A percentile compares a stretch with the other conserved stretches of the same genome.
Conservation (phyloP, 2,113 vertebrate species). For the Elaphurus davidianus region DNA sequence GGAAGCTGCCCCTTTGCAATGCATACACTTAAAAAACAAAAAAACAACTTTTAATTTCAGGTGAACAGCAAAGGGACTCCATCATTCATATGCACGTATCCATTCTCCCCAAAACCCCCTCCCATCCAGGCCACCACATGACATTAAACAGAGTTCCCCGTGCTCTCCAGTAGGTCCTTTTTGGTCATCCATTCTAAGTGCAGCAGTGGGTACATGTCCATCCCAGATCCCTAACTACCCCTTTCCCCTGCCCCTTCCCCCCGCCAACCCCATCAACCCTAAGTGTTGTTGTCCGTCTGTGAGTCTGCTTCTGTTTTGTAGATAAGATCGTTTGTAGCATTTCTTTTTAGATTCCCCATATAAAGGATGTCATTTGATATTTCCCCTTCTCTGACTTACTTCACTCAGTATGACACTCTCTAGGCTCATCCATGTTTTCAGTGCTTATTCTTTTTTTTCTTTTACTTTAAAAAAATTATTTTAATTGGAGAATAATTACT, state of each 20-base stretch:
- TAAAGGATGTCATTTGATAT: not conserved
- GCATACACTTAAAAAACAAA: not conserved
- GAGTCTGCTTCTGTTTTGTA: not conserved
- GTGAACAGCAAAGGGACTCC: not conserved
- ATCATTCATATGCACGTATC: rapidly evolving
- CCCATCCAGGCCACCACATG: not conserved
- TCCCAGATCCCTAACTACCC: not conserved
- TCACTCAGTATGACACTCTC: not conserved
- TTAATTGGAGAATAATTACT: not conserved
- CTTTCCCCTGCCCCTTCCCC: not conserved
- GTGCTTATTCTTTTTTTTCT: not conserved
- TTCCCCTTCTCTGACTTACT: not conserved
- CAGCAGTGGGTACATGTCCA: rapidly evolving
- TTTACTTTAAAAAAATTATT: not conserved
- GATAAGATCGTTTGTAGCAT: not conserved
- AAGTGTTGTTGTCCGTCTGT: not conserved
- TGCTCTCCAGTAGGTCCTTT: not conserved
- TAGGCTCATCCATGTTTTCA: not conserved
- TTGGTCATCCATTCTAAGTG: not conserved
- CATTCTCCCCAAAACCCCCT: not conserved
- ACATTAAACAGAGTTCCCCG: not conserved
- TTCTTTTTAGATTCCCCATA: not conserved
- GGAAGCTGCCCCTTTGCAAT: not conserved
- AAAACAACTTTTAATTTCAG: not conserved
- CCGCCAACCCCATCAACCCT: rapidly evolving